A percentile compares a stretch with the other conserved stretches of the same genome.
Conservation (phyloP, 2,888 invertebrate species). For the Hirtodrosophila alboralis region DNA sequence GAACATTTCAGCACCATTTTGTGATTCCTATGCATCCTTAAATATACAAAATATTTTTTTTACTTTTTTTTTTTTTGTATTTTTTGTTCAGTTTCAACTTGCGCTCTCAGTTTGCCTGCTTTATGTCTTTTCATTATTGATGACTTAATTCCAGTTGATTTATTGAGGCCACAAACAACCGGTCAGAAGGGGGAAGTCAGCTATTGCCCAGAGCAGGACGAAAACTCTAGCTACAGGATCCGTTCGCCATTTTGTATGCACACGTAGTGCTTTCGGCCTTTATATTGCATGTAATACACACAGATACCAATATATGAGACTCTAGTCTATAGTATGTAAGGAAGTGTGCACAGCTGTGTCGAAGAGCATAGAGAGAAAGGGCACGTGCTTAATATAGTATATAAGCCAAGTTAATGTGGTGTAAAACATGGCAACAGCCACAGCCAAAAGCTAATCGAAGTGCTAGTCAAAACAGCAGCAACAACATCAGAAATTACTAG, state of each 20-base stretch:
- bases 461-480: constrained; percentile 13
- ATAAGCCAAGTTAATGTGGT: constrained; percentile 69
- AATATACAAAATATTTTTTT: constrained; percentile 14
- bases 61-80: constrained; percentile 12
- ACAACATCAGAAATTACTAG: too few relatives aligned
- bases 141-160: constrained; percentile 81
- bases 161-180: constrained; percentile 72
- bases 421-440: constrained; percentile 46
- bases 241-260: constrained; percentile 60
- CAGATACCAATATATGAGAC: constrained; percentile 12
- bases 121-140: constrained; percentile 79
- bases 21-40: constrained; percentile 40
- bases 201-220: constrained; percentile 31
- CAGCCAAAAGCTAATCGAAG: constrained; percentile 35
- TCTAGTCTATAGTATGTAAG: constrained; percentile 14
- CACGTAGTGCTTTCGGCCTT: constrained; percentile 49
- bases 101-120: constrained; percentile 57
- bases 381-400: constrained; percentile 77
- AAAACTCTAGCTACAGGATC: constrained; percentile 15
- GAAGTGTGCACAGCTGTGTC: constrained; percentile 37
- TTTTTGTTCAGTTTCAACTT: constrained; percentile 27
- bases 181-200: constrained; percentile 33
- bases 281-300: constrained; percentile 30
- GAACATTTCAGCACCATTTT: constrained; percentile 35
- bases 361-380: constrained; percentile 11